These are phyloP conservation scores for Passer montanus DNA, from an alignment of 2,113 vertebrate species.

Conservation along the genomic window DNA sequence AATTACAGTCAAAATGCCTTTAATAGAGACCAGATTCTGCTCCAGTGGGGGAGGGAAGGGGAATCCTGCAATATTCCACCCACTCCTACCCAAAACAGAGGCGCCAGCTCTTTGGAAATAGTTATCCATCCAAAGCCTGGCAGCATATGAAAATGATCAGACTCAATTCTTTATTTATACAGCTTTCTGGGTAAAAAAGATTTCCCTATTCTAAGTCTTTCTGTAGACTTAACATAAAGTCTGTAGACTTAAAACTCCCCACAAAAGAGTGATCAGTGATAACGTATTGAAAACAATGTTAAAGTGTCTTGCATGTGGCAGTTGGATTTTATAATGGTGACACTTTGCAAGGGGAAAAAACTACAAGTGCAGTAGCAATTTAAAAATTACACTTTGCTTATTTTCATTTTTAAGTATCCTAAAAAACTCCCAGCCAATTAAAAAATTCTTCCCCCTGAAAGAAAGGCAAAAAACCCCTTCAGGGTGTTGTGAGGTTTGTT, in stretches of 20 bases:
- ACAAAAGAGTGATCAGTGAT: not conserved
- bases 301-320: not conserved
- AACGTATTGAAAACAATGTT: not conserved
- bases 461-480: rapidly evolving
- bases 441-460: not conserved
- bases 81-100: conserved; percentile 55
- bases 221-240: not conserved
- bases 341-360: not conserved
- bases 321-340: not conserved
- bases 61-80: conserved; percentile 52
- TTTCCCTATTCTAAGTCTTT: not conserved
- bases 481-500: not conserved
- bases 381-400: not conserved
- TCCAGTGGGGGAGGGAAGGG: conserved; percentile 15
- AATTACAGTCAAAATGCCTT: conserved; percentile 35
- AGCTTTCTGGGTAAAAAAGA: conserved; percentile 1
- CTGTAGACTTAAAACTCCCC: not conserved
- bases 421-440: rapidly evolving
- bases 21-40: conserved; percentile 77
- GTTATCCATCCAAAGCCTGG: conserved; percentile 70
- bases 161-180: conserved; percentile 51
- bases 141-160: conserved; percentile 75
- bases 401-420: not conserved
- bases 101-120: conserved; percentile 69
- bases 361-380: not conserved